Conservation (phyloP, 2,797 vertebrate species). For the Melanotaenia trifasciata region DNA sequence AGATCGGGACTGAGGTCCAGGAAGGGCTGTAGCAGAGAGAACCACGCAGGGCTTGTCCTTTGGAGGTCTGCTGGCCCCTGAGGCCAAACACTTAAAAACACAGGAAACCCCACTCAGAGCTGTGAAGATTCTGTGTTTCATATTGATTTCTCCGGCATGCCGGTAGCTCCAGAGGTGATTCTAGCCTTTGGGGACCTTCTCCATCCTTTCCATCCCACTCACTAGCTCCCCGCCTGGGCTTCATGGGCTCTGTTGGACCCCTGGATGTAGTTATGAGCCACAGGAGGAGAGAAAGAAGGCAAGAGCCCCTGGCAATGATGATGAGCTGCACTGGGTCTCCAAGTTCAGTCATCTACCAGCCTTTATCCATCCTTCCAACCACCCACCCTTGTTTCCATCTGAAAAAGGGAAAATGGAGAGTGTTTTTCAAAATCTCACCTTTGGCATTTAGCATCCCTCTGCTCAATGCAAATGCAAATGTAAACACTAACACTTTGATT, state of each 20-base stretch:
- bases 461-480: conserved; percentile 82
- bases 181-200: conserved; percentile 76
- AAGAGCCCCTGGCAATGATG: conserved; percentile 80
- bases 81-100: conserved; percentile 75
- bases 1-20: conserved; percentile 68
- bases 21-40: conserved; percentile 72
- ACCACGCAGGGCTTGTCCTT: conserved; percentile 74
- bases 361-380: conserved; percentile 79
- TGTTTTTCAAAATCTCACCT: conserved; percentile 81
- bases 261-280: conserved; percentile 77
- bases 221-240: conserved; percentile 76
- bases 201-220: conserved; percentile 82
- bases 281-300: conserved; percentile 74
- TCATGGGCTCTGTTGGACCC: conserved; percentile 72
- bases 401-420: conserved; percentile 70
- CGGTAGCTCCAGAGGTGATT: conserved; percentile 80
- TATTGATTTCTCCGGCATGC: conserved; percentile 83
- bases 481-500: conserved; percentile 83
- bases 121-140: conserved; percentile 69
- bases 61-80: conserved; percentile 74
- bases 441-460: conserved; percentile 79
- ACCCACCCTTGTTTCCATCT: conserved; percentile 79
- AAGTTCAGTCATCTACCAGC: conserved; percentile 80
- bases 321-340: conserved; percentile 76
- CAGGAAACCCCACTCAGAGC: conserved; percentile 77